Evolutionary conservation across 1,140 invertebrate genomes (phyloP), one percentile per base, ranked within the genome.

Genomic region (Temnothorax curvispinosus): DNA sequence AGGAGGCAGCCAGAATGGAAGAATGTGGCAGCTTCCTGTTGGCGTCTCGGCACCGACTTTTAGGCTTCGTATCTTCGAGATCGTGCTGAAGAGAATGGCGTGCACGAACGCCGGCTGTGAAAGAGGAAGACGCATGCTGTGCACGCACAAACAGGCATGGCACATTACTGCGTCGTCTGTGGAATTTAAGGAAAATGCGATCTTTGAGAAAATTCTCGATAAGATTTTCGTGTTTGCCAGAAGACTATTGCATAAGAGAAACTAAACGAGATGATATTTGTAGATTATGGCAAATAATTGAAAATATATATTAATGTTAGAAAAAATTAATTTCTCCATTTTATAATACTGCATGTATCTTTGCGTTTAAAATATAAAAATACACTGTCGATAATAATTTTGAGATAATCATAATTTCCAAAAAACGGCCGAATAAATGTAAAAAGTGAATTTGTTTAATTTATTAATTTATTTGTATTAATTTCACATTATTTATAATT

Each of bases 1-100:
- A 50, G 15, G 60, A 76, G 71, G 52, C 44, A 21, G 38, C 18
- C 64, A 52, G 82, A 80, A 87, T 88, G 80, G 69, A 92, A 92
- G 90, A 92, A 91, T 92, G 90, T 86, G 88, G 87, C 88, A 91
- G 90, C 89, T 92, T 92, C 91, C 91, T 89, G 91, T 91, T 64
- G 81, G 69, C 27, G 67, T 82, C 67, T 82, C 54, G 41, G 38
- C 80, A 58, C 52, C 52, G 80, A 69, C 64, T 81, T 80, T 71
- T 69, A 69, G 54, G 69, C n/a, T 50, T 74, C 27, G 52, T 82
- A 52, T 71, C 80, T 82, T 47, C 80, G 54, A 74, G 54, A 84
- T 84, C 80, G 80, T 38, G 69, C 54, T 32, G 69, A 35, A 54
- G 41, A 32, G 47, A 81, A 41, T 81, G 69, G 80, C 80, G 80